Conservation (phyloP, 1,140 invertebrate species). For the Planococcus citri region DNA sequence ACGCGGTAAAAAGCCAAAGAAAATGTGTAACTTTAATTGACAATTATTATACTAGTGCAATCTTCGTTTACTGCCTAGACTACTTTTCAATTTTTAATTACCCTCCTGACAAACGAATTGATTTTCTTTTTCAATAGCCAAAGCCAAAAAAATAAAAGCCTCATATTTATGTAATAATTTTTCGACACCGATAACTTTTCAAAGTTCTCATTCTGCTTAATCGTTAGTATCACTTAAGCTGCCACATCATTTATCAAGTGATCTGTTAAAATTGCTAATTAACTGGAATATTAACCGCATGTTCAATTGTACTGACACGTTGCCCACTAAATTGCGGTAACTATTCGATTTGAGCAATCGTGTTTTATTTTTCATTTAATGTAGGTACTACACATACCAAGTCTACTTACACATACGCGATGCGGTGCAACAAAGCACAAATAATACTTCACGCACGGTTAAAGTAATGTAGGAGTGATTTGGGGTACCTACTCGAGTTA, state of each 20-base stretch:
- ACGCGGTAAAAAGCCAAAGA: background rate
- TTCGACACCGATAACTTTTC: too few relatives aligned
- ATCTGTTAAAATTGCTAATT: background rate
- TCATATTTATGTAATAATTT: too few relatives aligned
- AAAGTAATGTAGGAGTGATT: background rate
- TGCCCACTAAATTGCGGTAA: background rate
- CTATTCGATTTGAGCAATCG: slow-evolving; percentile 10
- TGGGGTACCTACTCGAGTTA: background rate
- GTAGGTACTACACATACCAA: too few relatives aligned
- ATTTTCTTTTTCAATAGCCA: background rate
- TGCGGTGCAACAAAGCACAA: background rate
- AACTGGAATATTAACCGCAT: background rate
- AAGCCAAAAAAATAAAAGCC: too few relatives aligned
- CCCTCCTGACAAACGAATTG: background rate
- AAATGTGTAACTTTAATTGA: background rate
- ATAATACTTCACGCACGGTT: background rate
- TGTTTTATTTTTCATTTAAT: slow-evolving; percentile 4
- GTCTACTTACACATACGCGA: background rate
- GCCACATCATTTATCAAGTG: background rate
- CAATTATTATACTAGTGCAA: too few relatives aligned
- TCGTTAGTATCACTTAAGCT: background rate
- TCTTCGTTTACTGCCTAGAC: too few relatives aligned
- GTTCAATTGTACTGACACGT: background rate
- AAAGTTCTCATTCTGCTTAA: too few relatives aligned
- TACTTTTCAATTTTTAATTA: too few relatives aligned